Evolutionary conservation across 2,888 invertebrate genomes (phyloP), one percentile per base, ranked within the genome.

Genomic region (Pharmacophagus antenor): DNA sequence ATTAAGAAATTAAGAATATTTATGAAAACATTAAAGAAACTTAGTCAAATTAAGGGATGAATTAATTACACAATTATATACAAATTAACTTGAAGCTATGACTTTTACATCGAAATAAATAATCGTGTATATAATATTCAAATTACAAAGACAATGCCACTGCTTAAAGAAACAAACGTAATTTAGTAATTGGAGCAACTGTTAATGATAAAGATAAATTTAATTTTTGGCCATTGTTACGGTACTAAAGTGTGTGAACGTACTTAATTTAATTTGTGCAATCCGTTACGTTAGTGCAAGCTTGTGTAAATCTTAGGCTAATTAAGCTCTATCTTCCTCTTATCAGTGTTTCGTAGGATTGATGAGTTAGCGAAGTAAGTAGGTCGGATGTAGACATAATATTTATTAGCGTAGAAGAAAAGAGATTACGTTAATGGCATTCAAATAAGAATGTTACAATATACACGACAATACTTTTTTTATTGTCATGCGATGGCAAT

Each of bases 191-290:
- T 56, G 56, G 41, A 22, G 55, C 58, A 70, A 69, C 66, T 65
- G 69, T 67, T 65, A 64, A 58, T 54, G 65, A 62, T 48, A 50
- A 41, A 60, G 55, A 55, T 64, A 51, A 63, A 58, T 57, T 61
- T 54, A 68, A 67, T 65, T 63, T 62, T 63, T 60, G 65, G 62
- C 63, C 63, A 68, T 69, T 69, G 67, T 65, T 66, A 66, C 64
- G 53, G 60, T 65, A 63, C 41, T 41, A 20, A 63, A 61, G 66
- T 70, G 67, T 70, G 70, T 68, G 70, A 70, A 70, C 65, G 67
- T 69, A 69, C 67, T 71, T 67, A 64, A 59, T 65, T 59, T 21
- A 58, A 59, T 62, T 61, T 61, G 60, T 46, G 46, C 51, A 69
- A 67, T 67, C 63, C 63, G 63, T 64, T 58, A 63, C 58, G 61